Evolutionary conservation across 2,113 vertebrate species (phyloP), one percentile per base, ranked within the genome.

Genomic region (Panthera leo): DNA sequence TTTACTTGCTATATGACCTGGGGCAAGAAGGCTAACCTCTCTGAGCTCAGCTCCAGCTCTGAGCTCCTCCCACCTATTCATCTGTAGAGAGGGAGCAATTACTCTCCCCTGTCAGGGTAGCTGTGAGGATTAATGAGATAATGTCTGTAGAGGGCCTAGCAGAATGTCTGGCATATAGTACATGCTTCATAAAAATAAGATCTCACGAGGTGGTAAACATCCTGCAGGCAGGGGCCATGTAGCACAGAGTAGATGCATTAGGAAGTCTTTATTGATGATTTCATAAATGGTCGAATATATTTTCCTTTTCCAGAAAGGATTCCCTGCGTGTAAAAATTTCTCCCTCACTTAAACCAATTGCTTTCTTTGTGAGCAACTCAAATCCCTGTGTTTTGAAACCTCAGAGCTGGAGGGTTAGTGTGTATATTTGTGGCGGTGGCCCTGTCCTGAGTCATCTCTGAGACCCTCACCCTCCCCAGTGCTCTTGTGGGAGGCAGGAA

Each of bases 231-330:
- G 76, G 45, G 48, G 15, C 53, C 27, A 29, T 29, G n/a, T 70
- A 58, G 45, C 63, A 93, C n/a, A 39, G 0, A 94, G 29, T 25
- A 91, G 87, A 39, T 29, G 53, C 70, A 68, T 94, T 79, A 83
- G 80, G n/a, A 96, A 84, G 58, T 71, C 34, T 87, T 71, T 51
- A 19, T 85, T 80, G 92, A 89, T 73, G 89, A 93, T 53, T 89
- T 91, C 82, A 85, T 39, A 90, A 58, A 36, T 27, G 36, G 29
- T 7, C 5, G 5, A n/a, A 78, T 78, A 27, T 76, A 58, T 87
- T 89, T 96, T 55, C 16, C 10, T 75, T 19, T 63, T 90, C 51
- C 67, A 55, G 89, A 42, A 87, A 88, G 58, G 51, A 51, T 68
- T 95, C 51, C 34, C 67, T 65, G 5, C 42, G 55, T 85, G 25